Conservation (phyloP, 2,888 invertebrate genomes). For the Eristalis arbustorum region DNA sequence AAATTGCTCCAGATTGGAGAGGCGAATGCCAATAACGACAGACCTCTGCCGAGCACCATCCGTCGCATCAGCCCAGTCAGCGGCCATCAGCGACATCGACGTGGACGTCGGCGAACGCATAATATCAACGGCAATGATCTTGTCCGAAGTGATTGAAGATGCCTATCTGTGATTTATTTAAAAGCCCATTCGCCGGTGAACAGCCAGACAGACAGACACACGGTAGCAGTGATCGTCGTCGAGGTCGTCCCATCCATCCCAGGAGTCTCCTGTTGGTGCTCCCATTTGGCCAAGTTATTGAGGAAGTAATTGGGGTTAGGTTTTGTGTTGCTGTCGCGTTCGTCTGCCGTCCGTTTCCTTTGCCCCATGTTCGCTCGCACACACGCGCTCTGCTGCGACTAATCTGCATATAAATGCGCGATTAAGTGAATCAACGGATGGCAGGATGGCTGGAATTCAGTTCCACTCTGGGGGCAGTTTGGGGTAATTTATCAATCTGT, state of each 20-base stretch:
- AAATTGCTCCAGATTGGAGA: slow-evolving; percentile 70
- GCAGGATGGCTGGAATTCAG: slow-evolving; percentile 58
- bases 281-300: slow-evolving; percentile 68
- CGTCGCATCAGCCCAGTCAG: slow-evolving; percentile 18
- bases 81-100: slow-evolving; percentile 43
- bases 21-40: slow-evolving; percentile 66
- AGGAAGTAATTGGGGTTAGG: slow-evolving; percentile 70
- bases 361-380: not conserved
- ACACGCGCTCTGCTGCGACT: slow-evolving; percentile 28
- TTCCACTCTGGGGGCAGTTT: slow-evolving; percentile 41
- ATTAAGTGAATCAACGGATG: slow-evolving; percentile 57
- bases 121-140: slow-evolving; percentile 70
- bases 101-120: slow-evolving; percentile 54
- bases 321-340: slow-evolving; percentile 62
- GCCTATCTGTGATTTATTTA: slow-evolving; percentile 70
- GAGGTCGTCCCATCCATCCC: slow-evolving; percentile 16
- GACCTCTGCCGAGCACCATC: not conserved
- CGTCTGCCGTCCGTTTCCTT: slow-evolving; percentile 45
- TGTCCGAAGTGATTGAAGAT: slow-evolving; percentile 71
- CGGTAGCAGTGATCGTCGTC: slow-evolving; percentile 2
- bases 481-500: slow-evolving; percentile 70
- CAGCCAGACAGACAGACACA: slow-evolving; percentile 2
- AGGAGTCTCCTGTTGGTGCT: slow-evolving; percentile 32
- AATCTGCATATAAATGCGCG: slow-evolving; percentile 71
- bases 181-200: not conserved